phyloP scores from a whole-genome alignment of 2,797 vertebrate genomes.

The Acanthurus lineatus region DNA sequence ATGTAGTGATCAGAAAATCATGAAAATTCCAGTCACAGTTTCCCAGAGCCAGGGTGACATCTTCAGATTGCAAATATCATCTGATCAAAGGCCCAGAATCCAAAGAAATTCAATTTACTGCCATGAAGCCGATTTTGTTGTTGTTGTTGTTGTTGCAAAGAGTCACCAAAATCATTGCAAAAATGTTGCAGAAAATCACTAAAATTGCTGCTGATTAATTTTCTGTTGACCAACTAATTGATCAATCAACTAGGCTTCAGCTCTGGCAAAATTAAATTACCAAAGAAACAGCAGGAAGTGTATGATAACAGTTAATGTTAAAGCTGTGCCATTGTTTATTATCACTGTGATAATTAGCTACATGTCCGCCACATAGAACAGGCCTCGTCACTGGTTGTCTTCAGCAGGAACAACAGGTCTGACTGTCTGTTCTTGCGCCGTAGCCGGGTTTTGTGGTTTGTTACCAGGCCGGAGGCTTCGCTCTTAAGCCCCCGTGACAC shows the following conservation, averaged over 20 bases:
- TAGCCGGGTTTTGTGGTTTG: slow-evolving; percentile 12
- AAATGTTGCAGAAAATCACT: neutral
- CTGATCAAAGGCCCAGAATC: neutral
- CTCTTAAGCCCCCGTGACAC: slow-evolving; percentile 34
- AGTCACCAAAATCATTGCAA: too few species aligned
- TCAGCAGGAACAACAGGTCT: neutral
- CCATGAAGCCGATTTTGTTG: neutral
- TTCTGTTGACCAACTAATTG: neutral
- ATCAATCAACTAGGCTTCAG: neutral
- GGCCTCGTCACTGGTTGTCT: neutral
- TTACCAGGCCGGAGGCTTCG: neutral
- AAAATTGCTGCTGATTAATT: neutral
- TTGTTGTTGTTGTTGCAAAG: too few species aligned
- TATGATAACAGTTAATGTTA: neutral
- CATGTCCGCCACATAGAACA: neutral
- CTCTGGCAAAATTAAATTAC: neutral
- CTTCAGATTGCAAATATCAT: neutral
- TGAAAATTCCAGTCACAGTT: neutral
- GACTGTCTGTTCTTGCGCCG: slow-evolving; percentile 3
- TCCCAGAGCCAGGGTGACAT: neutral
- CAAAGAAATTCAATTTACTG: neutral
- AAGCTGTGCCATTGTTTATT: neutral
- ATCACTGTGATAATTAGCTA: neutral
- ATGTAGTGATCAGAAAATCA: neutral
- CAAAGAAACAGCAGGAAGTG: neutral